A percentile compares a stretch with the other conserved stretches of the same genome.
Conservation (phyloP, 2,113 vertebrate genomes). For the Connochaetes taurinus region DNA sequence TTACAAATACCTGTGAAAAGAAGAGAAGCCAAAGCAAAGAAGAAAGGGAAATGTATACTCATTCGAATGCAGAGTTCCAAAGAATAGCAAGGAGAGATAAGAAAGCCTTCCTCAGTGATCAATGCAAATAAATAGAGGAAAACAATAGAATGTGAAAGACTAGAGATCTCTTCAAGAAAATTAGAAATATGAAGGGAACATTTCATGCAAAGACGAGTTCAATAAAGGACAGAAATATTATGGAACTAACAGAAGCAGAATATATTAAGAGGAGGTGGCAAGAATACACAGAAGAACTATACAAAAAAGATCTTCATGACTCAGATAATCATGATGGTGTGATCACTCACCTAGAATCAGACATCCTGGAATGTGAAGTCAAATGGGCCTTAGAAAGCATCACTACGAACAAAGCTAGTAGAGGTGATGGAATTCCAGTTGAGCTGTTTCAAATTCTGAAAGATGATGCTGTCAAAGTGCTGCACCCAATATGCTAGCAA, state of each 20-base stretch:
- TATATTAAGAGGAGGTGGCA: background rate
- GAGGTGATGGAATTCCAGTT: background rate
- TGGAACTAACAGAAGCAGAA: background rate
- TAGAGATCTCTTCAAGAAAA: background rate
- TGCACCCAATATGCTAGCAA: background rate
- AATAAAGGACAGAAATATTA: background rate
- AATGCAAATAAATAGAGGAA: background rate
- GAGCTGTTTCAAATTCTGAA: background rate
- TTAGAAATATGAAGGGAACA: background rate
- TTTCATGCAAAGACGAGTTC: background rate
- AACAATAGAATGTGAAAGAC: background rate
- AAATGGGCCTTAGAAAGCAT: background rate
- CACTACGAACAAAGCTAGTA: background rate
- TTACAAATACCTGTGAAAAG: background rate
- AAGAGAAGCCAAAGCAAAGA: background rate
- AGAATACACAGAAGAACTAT: background rate
- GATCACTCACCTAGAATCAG: background rate
- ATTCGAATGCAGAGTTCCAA: background rate
- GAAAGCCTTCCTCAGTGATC: background rate
- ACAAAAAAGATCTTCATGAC: background rate
- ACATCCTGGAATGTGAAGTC: background rate
- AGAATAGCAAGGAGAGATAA: background rate
- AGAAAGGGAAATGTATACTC: background rate
- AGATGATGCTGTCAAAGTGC: background rate
- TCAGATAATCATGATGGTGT: background rate